Base-by-base conservation (phyloP, 2,113 vertebrate species). In the Neolamprologus ventralis region DNA sequence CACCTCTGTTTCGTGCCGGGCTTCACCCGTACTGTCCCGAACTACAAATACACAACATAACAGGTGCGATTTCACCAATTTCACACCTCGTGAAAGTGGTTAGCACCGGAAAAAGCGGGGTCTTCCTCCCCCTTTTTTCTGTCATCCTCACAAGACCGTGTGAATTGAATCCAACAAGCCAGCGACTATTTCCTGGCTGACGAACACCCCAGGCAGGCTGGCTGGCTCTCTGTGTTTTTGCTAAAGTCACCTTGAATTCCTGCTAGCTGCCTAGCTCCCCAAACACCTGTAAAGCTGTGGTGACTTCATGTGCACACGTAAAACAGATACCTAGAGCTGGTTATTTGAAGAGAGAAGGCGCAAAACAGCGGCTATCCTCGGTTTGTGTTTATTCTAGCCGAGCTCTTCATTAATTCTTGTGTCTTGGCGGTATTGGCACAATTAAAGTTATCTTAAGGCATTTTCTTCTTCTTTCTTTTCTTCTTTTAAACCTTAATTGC, bases 231-330 rank as follows among this genome's bases (percentile, higher is more conserved):
- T 21, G 40, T 82, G 81, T 31, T 81, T 84, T 86, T 65, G 95
- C 94, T 95, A 96, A 96, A 93, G 96, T 96, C 96, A 96, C 96
- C 96, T 96, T 96, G 96, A 94, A 84, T 95, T 57, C 68, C 87
- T 86, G 93, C 93, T 95, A 95, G 91, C 91, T 47, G 78, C 57
- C 40, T 55, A 88, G 88, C 87, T 80, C 47, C 71, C 53, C 80
- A 8, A 60, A 88, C 87, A 83, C 71, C 35, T 88, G 14, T 71
- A 65, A 63, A 40, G 16, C 45, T 5, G 54, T 28, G 14, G 47
- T 60, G 45, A 78, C 16, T 11, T 90, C 88, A 47, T 71, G 82
- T 82, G 80, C 87, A 92, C 87, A 89, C 68, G 13, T 19, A 47
- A 49, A 49, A 75, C 33, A 8, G 16, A 57, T 14, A 8, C 5